A percentile compares a stretch with the other conserved stretches of the same genome.
Conservation (phyloP, 2,113 vertebrate species). For the Nerophis lumbriciformis region DNA sequence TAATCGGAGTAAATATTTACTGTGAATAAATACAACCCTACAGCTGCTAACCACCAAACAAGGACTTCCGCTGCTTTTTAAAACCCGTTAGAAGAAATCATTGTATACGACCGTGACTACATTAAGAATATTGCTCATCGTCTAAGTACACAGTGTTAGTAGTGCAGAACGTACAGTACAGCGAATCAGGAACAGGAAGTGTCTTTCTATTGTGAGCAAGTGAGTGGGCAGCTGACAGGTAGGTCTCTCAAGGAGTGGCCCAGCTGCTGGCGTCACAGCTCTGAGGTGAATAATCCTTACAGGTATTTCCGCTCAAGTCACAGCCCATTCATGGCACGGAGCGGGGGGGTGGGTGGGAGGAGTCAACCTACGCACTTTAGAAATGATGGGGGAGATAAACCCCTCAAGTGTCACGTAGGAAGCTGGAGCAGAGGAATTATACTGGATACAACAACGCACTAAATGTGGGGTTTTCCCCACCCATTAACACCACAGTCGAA, state of each 20-base stretch:
- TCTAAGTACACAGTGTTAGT: slow-evolving; percentile 2
- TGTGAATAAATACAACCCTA: not conserved
- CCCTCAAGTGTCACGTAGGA: slow-evolving; percentile 39
- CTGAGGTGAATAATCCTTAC: slow-evolving; percentile 45
- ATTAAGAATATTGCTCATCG: slow-evolving; percentile 17
- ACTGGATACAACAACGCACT: slow-evolving; percentile 14
- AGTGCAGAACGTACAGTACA: slow-evolving; percentile 38
- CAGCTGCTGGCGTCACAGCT: slow-evolving; percentile 51
- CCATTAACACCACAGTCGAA: not conserved
- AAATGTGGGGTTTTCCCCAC: slow-evolving; percentile 27
- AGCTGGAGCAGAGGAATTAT: slow-evolving; percentile 48
- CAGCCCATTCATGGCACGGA: slow-evolving; percentile 40
- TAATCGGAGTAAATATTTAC: too few species aligned
- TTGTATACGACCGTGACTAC: not conserved
- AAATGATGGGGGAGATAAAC: slow-evolving; percentile 40
- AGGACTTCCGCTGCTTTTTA: not conserved
- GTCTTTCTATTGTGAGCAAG: slow-evolving; percentile 44
- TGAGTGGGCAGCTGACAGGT: slow-evolving; percentile 67
- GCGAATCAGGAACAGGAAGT: slow-evolving; percentile 47
- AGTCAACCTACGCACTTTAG: slow-evolving; percentile 35
- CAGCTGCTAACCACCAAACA: not conserved
- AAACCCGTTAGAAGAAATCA: not conserved
- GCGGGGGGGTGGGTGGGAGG: slow-evolving; percentile 52
- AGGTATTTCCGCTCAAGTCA: slow-evolving; percentile 61
- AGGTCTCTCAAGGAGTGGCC: slow-evolving; percentile 62